These are phyloP conservation scores for Cheilinus undulatus DNA, from an alignment of 2,113 vertebrate genomes.

Conservation along the genomic window DNA sequence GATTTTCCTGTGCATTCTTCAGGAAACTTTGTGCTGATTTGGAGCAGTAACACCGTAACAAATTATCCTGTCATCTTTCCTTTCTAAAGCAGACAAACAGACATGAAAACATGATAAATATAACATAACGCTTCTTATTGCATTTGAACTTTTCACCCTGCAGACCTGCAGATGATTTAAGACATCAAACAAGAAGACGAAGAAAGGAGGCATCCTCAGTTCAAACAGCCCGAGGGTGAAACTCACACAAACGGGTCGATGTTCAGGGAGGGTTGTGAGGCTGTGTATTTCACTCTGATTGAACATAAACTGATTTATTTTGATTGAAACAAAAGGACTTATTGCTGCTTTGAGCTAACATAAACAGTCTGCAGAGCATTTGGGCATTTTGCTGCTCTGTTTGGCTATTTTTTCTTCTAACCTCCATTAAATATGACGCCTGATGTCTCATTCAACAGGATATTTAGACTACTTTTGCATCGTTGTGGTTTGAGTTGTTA, in stretches of 20 bases:
- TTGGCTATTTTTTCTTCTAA: neutral
- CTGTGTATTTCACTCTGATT: neutral
- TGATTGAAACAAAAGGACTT: no score
- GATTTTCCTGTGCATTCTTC: no score
- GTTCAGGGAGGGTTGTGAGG: neutral
- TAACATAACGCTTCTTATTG: neutral
- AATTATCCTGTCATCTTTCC: no score
- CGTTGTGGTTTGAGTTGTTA: neutral
- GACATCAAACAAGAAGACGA: neutral
- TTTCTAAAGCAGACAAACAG: neutral
- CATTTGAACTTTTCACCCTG: neutral
- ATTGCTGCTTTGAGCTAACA: neutral
- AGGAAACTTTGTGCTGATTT: no score
- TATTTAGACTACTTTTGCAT: neutral
- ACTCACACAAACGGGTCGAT: no score
- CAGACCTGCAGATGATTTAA: neutral
- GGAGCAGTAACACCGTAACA: no score
- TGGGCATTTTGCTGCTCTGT: no score
- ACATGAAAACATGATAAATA: neutral
- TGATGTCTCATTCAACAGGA: neutral
- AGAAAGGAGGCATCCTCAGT: neutral
- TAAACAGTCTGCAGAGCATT: no score
- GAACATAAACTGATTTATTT: neutral
- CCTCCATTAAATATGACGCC: neutral
- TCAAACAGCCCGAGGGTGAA: no score